Conservation (phyloP, 1,140 invertebrate genomes). For the Thalassaphorura encarpata region DNA sequence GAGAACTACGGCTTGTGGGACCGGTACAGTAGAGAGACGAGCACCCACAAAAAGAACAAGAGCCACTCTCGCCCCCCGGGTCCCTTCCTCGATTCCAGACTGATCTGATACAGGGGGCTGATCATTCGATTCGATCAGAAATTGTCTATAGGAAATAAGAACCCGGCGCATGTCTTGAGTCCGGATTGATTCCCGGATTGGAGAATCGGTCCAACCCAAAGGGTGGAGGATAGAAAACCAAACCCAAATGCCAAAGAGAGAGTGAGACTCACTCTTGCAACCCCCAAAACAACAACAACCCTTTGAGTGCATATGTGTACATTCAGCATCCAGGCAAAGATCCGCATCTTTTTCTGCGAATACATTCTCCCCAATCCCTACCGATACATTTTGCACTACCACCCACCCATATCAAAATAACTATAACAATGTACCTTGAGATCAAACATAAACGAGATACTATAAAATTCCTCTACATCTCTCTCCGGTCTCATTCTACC, state of each 20-base stretch:
- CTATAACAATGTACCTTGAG: slow-evolving; percentile 28
- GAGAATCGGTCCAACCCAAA: slow-evolving; percentile 29
- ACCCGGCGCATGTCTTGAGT: slow-evolving; percentile 28
- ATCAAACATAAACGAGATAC: slow-evolving; percentile 24
- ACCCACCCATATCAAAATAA: slow-evolving; percentile 28
- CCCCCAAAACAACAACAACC: slow-evolving; percentile 11
- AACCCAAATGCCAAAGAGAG: slow-evolving; percentile 24
- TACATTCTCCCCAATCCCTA: slow-evolving; percentile 6
- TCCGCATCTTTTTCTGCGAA: slow-evolving; percentile 11
- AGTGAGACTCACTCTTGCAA: background rate
- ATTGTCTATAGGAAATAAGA: slow-evolving; percentile 33
- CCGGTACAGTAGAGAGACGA: slow-evolving; percentile 16
- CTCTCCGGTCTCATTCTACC: too few relatives aligned
- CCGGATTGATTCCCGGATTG: slow-evolving; percentile 33
- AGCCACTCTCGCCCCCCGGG: slow-evolving; percentile 13
- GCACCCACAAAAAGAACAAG: background rate
- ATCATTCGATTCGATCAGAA: slow-evolving; percentile 32
- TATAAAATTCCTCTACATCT: slow-evolving; percentile 20
- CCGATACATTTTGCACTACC: slow-evolving; percentile 24
- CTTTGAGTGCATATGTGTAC: slow-evolving; percentile 4
- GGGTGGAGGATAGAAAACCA: slow-evolving; percentile 32
- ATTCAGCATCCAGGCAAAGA: slow-evolving; percentile 15
- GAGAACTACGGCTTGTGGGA: slow-evolving; percentile 29
- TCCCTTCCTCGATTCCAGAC: slow-evolving; percentile 9
- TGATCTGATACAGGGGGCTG: slow-evolving; percentile 26